A percentile compares a stretch with the other conserved stretches of the same genome.
These are phyloP conservation scores for Glyphotaelius pellucidus DNA, from an alignment of 2,888 invertebrate genomes.

Conservation along the genomic window DNA sequence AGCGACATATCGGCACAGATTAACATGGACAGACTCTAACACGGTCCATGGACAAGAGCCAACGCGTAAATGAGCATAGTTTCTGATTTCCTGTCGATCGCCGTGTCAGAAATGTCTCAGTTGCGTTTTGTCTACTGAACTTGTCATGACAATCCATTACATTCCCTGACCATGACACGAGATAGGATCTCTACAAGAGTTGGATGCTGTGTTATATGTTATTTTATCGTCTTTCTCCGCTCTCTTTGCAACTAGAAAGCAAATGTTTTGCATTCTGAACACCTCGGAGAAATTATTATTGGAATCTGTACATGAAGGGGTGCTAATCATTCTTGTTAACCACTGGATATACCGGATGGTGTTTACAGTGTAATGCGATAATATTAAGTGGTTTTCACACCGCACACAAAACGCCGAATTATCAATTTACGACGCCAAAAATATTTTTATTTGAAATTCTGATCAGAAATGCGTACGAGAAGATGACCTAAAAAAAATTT, in stretches of 20 bases:
- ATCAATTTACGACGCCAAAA: too few species aligned
- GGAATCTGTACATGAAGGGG: background rate
- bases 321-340: background rate
- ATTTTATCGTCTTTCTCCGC: conserved; percentile 12
- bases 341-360: background rate
- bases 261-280: conserved; percentile 27
- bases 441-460: too few species aligned
- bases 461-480: too few species aligned
- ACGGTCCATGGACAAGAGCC: background rate
- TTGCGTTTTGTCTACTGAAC: conserved; percentile 10
- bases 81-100: conserved; percentile 27
- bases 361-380: background rate
- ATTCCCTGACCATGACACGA: conserved; percentile 33
- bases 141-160: conserved; percentile 43
- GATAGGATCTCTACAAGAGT: conserved; percentile 49
- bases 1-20: background rate
- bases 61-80: conserved; percentile 34
- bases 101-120: background rate
- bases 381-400: background rate
- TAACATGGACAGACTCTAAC: background rate
- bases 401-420: too few species aligned
- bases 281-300: conserved; percentile 18
- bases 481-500: too few species aligned
- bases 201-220: conserved; percentile 38
- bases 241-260: conserved; percentile 17